These are phyloP conservation scores for Simalia tracyae DNA, from an alignment of 2,797 vertebrate genomes.

Conservation along the genomic window DNA sequence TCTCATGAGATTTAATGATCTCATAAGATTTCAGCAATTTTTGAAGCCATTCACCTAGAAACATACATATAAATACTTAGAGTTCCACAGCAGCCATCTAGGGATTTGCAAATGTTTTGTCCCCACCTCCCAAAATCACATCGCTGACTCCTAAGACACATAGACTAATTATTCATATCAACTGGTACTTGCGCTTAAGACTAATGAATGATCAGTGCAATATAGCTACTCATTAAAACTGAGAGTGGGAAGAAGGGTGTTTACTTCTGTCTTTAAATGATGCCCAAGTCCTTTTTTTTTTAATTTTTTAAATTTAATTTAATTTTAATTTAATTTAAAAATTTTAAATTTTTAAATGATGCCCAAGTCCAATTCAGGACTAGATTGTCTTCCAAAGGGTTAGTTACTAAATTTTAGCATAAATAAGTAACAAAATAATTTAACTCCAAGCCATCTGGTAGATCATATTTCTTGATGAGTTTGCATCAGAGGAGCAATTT, in stretches of 20 bases:
- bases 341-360: background rate
- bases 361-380: background rate
- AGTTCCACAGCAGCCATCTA: background rate
- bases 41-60: background rate
- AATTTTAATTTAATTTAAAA: no score
- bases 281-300: background rate
- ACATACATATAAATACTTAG: background rate
- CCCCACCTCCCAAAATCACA: background rate
- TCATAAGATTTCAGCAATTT: background rate
- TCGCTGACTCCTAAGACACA: background rate
- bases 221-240: background rate
- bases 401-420: background rate
- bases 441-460: background rate
- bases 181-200: background rate
- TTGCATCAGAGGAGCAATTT: background rate
- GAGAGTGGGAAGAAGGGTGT: background rate
- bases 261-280: background rate
- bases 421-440: background rate
- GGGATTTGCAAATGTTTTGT: background rate
- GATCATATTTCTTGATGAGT: background rate
- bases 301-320: no score
- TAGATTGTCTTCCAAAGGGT: background rate
- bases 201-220: background rate
- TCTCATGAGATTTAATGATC: background rate
- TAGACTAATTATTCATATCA: background rate